These are phyloP conservation scores for Otus scops DNA, from an alignment of 2,797 vertebrate genomes.

Conservation along the genomic window DNA sequence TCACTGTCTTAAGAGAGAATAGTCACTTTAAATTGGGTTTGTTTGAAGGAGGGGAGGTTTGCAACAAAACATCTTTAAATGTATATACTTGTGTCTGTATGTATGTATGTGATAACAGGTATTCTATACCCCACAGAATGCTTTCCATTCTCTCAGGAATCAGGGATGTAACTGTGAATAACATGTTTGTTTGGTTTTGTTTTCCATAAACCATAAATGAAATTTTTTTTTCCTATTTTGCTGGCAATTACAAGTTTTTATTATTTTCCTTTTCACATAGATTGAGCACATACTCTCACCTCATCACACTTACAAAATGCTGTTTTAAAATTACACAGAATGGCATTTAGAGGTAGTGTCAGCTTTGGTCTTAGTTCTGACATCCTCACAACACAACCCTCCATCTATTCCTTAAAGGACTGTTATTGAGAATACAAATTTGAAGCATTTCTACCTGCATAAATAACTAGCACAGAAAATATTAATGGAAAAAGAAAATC, in stretches of 20 bases:
- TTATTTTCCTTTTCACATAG: not conserved
- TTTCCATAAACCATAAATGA: not conserved
- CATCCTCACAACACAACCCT: not conserved
- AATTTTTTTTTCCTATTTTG: not conserved
- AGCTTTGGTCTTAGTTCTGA: not conserved
- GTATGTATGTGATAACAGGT: not conserved
- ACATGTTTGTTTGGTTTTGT: not conserved
- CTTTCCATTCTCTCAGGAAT: not conserved
- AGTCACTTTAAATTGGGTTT: not conserved
- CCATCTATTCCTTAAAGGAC: not conserved
- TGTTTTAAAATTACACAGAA: not conserved
- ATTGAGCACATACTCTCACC: not conserved
- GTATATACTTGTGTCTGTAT: not conserved
- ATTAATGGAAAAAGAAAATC: not conserved
- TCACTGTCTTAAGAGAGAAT: not conserved
- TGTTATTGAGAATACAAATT: not conserved
- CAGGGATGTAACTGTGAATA: not conserved
- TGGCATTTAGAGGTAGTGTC: not conserved
- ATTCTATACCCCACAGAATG: not conserved
- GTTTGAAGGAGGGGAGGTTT: not conserved
- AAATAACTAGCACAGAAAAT: not conserved
- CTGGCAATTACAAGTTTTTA: not conserved
- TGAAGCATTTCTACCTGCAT: not conserved
- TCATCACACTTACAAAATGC: not conserved
- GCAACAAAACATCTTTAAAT: not conserved